Evolutionary conservation across 2,797 vertebrate species (phyloP).

Genomic region (Centropyge bicolor): DNA sequence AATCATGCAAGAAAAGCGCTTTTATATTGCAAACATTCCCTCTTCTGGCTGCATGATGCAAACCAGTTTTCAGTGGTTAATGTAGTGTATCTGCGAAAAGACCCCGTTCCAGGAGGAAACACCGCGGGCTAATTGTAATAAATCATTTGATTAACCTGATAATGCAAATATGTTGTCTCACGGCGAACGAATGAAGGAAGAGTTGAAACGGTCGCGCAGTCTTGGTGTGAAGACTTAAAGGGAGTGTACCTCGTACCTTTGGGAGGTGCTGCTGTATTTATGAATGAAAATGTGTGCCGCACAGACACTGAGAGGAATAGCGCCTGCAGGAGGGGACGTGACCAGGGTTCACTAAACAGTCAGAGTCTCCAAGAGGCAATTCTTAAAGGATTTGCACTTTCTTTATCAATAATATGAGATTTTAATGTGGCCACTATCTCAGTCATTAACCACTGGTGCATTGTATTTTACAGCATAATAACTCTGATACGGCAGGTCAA

Average conservation of each 20-base stretch:
- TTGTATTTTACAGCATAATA: not conserved
- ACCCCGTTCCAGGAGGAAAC: constrained; percentile 30
- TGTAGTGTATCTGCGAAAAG: constrained; percentile 48
- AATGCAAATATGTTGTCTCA: constrained; percentile 63
- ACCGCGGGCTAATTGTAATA: constrained; percentile 50
- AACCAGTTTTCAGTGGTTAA: constrained; percentile 25
- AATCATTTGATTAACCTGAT: constrained; percentile 55
- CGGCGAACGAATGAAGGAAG: constrained; percentile 40
- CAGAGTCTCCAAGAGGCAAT: constrained; percentile 22
- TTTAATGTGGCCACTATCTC: constrained; percentile 4
- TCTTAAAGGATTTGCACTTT: constrained; percentile 12
- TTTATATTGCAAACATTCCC: constrained; percentile 28
- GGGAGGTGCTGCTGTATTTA: constrained; percentile 67
- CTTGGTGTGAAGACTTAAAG: constrained; percentile 20
- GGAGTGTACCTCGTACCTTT: constrained; percentile 50
- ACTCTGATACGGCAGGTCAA: constrained; percentile 22
- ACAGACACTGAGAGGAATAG: constrained; percentile 48
- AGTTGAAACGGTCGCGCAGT: constrained; percentile 21
- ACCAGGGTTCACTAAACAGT: constrained; percentile 62
- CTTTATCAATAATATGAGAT: constrained; percentile 2
- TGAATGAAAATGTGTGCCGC: constrained; percentile 77
- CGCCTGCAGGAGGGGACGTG: constrained; percentile 64
- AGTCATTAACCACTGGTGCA: not conserved
- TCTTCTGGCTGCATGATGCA: constrained; percentile 33
- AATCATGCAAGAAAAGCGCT: constrained; percentile 26